Evolutionary conservation across 2,113 vertebrate species (phyloP).

Genomic region (Macquaria ambigua): DNA sequence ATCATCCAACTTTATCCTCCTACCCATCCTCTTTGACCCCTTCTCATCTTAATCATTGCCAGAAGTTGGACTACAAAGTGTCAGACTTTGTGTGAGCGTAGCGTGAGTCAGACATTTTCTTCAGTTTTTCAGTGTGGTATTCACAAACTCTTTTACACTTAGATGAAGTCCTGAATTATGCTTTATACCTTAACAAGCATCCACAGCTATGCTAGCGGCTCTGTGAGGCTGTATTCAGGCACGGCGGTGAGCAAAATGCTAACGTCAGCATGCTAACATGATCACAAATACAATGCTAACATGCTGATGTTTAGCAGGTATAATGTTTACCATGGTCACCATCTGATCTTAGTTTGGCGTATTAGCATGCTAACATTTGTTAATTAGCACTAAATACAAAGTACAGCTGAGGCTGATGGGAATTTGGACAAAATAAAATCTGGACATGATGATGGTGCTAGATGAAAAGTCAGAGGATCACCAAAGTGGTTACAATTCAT

Average conservation of each 20-base stretch:
- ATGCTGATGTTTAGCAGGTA: not conserved
- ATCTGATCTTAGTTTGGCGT: too few relatives aligned
- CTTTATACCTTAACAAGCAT: not conserved
- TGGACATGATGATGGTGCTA: too few relatives aligned
- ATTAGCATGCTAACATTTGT: too few relatives aligned
- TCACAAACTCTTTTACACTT: slow-evolving; percentile 22
- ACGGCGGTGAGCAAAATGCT: not conserved
- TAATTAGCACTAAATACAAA: too few relatives aligned
- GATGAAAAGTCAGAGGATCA: too few relatives aligned
- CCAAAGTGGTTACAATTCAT: too few relatives aligned
- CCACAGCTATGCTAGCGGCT: not conserved
- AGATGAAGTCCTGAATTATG: not conserved
- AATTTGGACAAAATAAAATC: too few relatives aligned
- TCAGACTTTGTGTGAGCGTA: not conserved
- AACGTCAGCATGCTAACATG: not conserved
- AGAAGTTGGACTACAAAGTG: slow-evolving; percentile 43
- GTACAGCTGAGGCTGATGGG: too few relatives aligned
- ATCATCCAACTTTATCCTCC: slow-evolving; percentile 64
- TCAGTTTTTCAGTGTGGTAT: slow-evolving; percentile 2
- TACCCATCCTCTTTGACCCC: slow-evolving; percentile 57
- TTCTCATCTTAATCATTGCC: slow-evolving; percentile 67
- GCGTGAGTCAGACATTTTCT: slow-evolving; percentile 38
- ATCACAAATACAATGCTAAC: not conserved
- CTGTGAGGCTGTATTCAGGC: not conserved
- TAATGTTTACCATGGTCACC: not conserved